Percentiles rank a stretch among this genome's conserved stretches.
These are phyloP conservation scores for Spilosoma lubricipeda DNA, from an alignment of 2,888 invertebrate genomes.

Conservation along the genomic window DNA sequence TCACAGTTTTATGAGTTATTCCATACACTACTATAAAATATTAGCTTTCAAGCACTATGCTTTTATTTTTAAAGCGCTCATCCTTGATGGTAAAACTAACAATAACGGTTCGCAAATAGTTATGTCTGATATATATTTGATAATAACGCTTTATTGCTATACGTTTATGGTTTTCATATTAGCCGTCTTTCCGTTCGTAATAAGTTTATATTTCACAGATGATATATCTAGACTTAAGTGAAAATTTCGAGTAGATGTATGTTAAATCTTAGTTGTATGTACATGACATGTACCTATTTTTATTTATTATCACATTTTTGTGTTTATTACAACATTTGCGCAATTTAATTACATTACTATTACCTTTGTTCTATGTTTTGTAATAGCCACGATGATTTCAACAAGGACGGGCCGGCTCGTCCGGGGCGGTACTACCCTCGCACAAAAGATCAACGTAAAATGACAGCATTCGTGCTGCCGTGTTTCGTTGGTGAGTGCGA, in stretches of 20 bases:
- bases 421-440: too few relatives aligned
- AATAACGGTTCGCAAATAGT: constrained; percentile 22
- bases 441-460: too few relatives aligned
- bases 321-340: too few relatives aligned
- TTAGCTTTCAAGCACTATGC: constrained; percentile 33
- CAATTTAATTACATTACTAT: background rate
- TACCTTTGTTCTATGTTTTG: background rate
- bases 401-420: too few relatives aligned
- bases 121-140: constrained; percentile 4
- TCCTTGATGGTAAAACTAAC: constrained; percentile 34
- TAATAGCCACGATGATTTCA: too few relatives aligned
- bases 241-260: background rate
- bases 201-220: background rate
- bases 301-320: too few relatives aligned
- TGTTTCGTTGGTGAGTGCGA: too few relatives aligned
- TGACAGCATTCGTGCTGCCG: too few relatives aligned
- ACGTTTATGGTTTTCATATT: background rate
- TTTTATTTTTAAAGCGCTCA: constrained; percentile 39
- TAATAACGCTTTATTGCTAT: background rate
- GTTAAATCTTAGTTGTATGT: background rate
- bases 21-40: constrained; percentile 27
- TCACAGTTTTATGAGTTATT: constrained; percentile 53
- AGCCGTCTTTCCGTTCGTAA: background rate
- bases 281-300: too few relatives aligned
- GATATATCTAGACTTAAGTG: background rate